These are phyloP conservation scores for Aphrophora alni DNA, from an alignment of 2,888 invertebrate genomes.

Conservation along the genomic window DNA sequence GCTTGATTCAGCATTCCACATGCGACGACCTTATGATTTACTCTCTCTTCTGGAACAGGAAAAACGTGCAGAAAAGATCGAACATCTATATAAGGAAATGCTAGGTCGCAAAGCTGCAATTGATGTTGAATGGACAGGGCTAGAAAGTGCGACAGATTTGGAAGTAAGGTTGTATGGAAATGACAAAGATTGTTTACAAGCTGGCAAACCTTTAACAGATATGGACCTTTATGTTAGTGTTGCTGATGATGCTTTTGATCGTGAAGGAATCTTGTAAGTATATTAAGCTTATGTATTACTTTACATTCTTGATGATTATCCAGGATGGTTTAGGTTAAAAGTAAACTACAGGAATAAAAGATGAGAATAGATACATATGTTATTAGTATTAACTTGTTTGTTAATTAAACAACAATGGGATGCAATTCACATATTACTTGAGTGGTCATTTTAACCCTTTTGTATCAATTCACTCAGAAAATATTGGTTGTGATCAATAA, in stretches of 20 bases:
- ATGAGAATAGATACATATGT: too few species aligned
- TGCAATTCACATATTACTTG: too few species aligned
- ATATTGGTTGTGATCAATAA: too few species aligned
- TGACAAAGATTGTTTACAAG: constrained; percentile 70
- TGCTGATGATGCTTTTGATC: constrained; percentile 60
- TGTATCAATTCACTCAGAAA: too few species aligned
- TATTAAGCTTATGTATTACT: too few species aligned
- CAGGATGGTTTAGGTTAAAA: too few species aligned
- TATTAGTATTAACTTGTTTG: too few species aligned
- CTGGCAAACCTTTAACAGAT: constrained; percentile 68
- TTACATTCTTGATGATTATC: too few species aligned
- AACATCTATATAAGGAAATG: constrained; percentile 68
- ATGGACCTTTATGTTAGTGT: constrained; percentile 72
- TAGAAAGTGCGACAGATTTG: constrained; percentile 67
- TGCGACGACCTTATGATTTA: constrained; percentile 75
- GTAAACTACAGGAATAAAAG: too few species aligned
- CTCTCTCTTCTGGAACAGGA: constrained; percentile 79
- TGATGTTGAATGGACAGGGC: constrained; percentile 64
- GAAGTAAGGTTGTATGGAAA: constrained; percentile 65
- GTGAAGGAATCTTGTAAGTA: constrained; percentile 37
- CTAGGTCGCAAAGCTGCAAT: constrained; percentile 67
- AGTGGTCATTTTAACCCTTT: too few species aligned
- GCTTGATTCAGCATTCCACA: constrained; percentile 75
- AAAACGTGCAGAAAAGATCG: constrained; percentile 67
- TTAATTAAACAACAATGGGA: too few species aligned